Evolutionary conservation across 2,888 invertebrate species (phyloP).

Genomic region (Synanthedon formicaeformis): DNA sequence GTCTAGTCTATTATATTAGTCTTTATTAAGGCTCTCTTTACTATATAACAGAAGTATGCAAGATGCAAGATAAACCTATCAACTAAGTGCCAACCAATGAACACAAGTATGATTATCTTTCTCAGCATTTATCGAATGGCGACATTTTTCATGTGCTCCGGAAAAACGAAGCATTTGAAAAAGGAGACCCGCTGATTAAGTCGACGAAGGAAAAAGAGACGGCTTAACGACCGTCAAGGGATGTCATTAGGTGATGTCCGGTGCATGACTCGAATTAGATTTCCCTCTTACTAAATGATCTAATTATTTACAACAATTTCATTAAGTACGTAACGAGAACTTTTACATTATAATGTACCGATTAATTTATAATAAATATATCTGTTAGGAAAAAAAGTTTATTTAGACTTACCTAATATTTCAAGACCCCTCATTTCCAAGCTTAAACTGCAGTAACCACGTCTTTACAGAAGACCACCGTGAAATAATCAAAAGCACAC

Average conservation of each 20-base stretch:
- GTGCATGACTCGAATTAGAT: conserved; percentile 45
- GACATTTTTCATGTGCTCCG: conserved; percentile 24
- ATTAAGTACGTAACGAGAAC: conserved; percentile 11
- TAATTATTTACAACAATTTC: conserved; percentile 4
- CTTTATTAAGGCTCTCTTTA: no score
- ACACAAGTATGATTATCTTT: background rate
- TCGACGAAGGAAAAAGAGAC: conserved; percentile 49
- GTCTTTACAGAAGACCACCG: no score
- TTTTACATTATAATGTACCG: background rate
- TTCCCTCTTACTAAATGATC: background rate
- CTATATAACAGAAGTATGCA: no score
- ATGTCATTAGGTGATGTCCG: conserved; percentile 56
- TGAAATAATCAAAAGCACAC: no score
- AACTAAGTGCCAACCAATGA: no score
- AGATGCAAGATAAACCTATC: no score
- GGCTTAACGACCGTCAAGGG: conserved; percentile 52
- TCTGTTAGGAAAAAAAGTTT: background rate
- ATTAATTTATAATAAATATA: background rate
- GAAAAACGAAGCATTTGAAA: conserved; percentile 30
- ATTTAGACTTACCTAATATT: background rate
- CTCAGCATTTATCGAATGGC: conserved; percentile 6
- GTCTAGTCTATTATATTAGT: no score
- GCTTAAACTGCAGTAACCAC: no score
- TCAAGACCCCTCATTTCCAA: no score
- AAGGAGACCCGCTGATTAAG: conserved; percentile 45